Evolutionary conservation across 2,113 vertebrate genomes (phyloP).

Genomic region (Caranx melampygus): DNA sequence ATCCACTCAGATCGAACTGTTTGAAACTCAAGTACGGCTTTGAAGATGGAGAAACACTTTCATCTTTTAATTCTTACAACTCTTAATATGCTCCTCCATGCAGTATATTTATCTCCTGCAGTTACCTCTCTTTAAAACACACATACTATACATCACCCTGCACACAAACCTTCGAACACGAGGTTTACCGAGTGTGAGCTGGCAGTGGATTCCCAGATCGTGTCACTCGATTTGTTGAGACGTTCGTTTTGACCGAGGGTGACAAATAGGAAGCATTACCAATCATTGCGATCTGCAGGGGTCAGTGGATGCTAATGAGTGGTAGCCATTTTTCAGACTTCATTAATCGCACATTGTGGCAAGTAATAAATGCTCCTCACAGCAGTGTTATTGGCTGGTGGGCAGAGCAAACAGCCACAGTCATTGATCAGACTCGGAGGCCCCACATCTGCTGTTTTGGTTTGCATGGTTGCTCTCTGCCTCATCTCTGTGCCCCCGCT

Average conservation of each 20-base stretch:
- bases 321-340: slow-evolving; percentile 61
- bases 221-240: slow-evolving; percentile 55
- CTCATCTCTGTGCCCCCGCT: slow-evolving; percentile 22
- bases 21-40: background rate
- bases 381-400: slow-evolving; percentile 43
- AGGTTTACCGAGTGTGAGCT: slow-evolving; percentile 18
- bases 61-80: background rate
- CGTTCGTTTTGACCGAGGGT: slow-evolving; percentile 33
- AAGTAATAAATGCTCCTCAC: slow-evolving; percentile 54
- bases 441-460: slow-evolving; percentile 51
- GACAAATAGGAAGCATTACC: slow-evolving; percentile 49
- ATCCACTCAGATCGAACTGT: slow-evolving; percentile 11
- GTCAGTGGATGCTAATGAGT: slow-evolving; percentile 64
- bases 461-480: slow-evolving; percentile 40
- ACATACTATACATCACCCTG: background rate
- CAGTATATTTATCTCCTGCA: background rate
- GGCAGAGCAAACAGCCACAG: slow-evolving; percentile 42
- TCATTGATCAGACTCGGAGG: slow-evolving; percentile 58
- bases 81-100: background rate
- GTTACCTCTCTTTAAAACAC: background rate
- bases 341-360: slow-evolving; percentile 64
- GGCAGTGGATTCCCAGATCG: slow-evolving; percentile 29
- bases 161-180: background rate
- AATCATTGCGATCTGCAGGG: slow-evolving; percentile 61
- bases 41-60: background rate